Base-by-base conservation (phyloP, 1,140 invertebrate species). In the Dendroctonus valens region DNA sequence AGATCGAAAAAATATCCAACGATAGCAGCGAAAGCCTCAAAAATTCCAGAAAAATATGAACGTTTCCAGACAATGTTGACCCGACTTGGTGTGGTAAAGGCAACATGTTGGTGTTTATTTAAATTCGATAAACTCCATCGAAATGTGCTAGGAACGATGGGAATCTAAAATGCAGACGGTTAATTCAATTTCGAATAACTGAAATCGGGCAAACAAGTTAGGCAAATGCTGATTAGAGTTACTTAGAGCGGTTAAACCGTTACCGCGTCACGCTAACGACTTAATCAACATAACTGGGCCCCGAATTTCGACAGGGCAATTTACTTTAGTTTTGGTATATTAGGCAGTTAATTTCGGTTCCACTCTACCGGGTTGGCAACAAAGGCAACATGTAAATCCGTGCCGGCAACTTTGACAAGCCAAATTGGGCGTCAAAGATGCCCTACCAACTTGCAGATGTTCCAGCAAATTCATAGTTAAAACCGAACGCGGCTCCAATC, bases 291-390 rank as follows among this genome's bases (percentile, higher is more conserved):
- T 62, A 62, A 52, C 59, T 41, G 59, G 48, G 8, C 38, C 59
- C 59, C 48, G 41, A 62, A 62, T 62, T 62, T 62, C 50, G 59
- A 53, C 59, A 62, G 55, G 59, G 37, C 59, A 62, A 62, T 62
- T 50, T 62, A 62, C 42, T 62, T 53, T 62, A 62, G 59, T 62
- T 26, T 62, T 46, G 59, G 48, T 41, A 42, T 62, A 62, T 62
- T 52, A 62, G 38, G 59, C 48, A 62, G 59, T 62, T 62, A 62
- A 62, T 62, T 62, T 62, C 53, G 53, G 59, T 62, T 62, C 59
- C 59, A 62, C 59, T 62, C 51, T 62, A 62, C 59, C 38, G 53
- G 59, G 51, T 62, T 50, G 40, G 59, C 42, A 62, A 62, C 59
- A 62, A 62, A 62, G 59, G 49, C 9, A 26, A 26, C 42, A 52